Conservation (phyloP, 2,888 invertebrate species). For the Agrilus cyanescens region DNA sequence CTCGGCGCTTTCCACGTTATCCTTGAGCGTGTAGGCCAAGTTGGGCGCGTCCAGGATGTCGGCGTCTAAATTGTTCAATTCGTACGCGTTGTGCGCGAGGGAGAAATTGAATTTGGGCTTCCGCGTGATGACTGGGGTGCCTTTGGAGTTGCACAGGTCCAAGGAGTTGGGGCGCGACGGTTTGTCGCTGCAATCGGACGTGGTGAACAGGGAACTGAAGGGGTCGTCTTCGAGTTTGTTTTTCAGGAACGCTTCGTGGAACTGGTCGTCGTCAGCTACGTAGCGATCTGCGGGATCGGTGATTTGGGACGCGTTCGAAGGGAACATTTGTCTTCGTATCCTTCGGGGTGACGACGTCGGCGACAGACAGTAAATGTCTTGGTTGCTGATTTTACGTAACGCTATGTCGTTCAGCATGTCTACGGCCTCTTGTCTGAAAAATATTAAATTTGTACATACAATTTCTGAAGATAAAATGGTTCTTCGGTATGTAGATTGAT, state of each 20-base stretch:
- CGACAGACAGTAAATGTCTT: constrained; percentile 33
- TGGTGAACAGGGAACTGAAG: constrained; percentile 32
- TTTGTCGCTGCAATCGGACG: constrained; percentile 32
- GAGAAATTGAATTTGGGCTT: constrained; percentile 60
- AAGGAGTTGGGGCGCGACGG: constrained; percentile 47
- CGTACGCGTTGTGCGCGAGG: constrained; percentile 53
- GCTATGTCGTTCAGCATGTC: constrained; percentile 76
- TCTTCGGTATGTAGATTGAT: no score
- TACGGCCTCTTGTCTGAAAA: constrained; percentile 63
- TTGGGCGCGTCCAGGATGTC: constrained; percentile 52
- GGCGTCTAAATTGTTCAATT: constrained; percentile 53
- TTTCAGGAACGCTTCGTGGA: constrained; percentile 34
- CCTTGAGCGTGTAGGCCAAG: constrained; percentile 32
- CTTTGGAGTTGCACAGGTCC: constrained; percentile 50
- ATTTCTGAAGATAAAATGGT: no score
- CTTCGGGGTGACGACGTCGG: constrained; percentile 49
- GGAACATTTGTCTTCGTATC: constrained; percentile 27
- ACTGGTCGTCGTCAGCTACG: constrained; percentile 31
- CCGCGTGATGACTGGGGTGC: constrained; percentile 47
- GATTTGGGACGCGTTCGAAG: constrained; percentile 35
- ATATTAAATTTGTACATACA: background rate
- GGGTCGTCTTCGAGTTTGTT: constrained; percentile 29
- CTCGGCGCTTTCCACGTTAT: constrained; percentile 31
- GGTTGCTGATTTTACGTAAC: constrained; percentile 53
- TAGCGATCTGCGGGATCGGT: constrained; percentile 19